phyloP scores from a whole-genome alignment of 1,140 invertebrate species.

The Brachionus calyciflorus region DNA sequence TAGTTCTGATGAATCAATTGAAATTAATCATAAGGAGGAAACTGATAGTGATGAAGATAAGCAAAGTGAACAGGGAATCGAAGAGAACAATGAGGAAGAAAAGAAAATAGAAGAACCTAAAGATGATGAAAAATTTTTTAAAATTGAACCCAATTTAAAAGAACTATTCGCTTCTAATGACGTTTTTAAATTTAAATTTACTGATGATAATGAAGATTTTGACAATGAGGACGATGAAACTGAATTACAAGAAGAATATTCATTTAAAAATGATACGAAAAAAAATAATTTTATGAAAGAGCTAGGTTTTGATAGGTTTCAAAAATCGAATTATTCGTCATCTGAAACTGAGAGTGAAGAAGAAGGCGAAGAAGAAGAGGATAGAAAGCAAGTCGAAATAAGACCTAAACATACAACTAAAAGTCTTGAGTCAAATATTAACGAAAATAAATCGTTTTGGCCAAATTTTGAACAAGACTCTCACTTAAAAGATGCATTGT shows the following conservation, averaged over 20 bases:
- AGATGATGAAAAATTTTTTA: conserved; percentile 15
- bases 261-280: neutral
- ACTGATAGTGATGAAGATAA: neutral
- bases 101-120: neutral
- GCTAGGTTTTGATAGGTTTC: neutral
- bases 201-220: conserved; percentile 28
- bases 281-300: neutral
- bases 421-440: neutral
- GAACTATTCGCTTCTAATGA: conserved; percentile 33
- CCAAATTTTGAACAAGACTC: conserved; percentile 6
- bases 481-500: conserved; percentile 10
- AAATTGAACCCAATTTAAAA: conserved; percentile 43
- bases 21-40: neutral
- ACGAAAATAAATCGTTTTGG: conserved; percentile 35
- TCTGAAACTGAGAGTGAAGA: conserved; percentile 23
- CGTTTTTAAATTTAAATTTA: conserved; percentile 46
- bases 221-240: neutral
- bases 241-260: neutral
- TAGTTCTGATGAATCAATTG: neutral
- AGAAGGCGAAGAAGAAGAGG: conserved; percentile 25
- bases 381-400: neutral
- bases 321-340: conserved; percentile 21
- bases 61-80: too few relatives aligned
- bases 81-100: neutral
- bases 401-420: neutral